Conservation (phyloP, 2,797 vertebrate species). For the Enteromius paludinosus region DNA sequence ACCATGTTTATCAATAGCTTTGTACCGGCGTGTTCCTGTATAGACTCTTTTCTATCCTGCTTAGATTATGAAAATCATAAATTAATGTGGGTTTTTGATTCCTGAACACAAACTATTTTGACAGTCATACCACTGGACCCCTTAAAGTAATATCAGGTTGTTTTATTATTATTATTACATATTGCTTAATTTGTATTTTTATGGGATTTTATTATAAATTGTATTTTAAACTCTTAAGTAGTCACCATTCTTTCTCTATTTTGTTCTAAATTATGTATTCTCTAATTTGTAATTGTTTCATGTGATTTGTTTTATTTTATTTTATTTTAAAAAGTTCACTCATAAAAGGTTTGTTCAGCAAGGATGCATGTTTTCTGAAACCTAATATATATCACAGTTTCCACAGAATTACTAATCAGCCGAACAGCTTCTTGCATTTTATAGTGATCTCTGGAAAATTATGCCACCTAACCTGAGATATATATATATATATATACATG, state of each 20-base stretch:
- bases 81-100: background rate
- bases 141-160: background rate
- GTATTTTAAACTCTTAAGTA: no score
- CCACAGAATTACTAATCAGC: background rate
- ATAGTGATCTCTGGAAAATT: no score
- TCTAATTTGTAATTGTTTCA: background rate
- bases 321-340: background rate
- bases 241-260: no score
- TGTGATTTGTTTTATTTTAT: background rate
- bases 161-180: no score
- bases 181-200: background rate
- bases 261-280: background rate
- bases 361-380: background rate
- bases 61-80: background rate
- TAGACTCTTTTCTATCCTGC: background rate
- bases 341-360: background rate
- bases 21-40: background rate
- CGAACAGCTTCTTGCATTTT: no score
- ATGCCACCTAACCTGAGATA: no score
- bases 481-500: no score
- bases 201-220: background rate
- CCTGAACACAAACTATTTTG: background rate
- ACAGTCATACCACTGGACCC: background rate
- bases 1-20: constrained; percentile 10
- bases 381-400: no score